Base-by-base conservation (phyloP, 2,888 invertebrate genomes). In the Aleiodes alternator region DNA sequence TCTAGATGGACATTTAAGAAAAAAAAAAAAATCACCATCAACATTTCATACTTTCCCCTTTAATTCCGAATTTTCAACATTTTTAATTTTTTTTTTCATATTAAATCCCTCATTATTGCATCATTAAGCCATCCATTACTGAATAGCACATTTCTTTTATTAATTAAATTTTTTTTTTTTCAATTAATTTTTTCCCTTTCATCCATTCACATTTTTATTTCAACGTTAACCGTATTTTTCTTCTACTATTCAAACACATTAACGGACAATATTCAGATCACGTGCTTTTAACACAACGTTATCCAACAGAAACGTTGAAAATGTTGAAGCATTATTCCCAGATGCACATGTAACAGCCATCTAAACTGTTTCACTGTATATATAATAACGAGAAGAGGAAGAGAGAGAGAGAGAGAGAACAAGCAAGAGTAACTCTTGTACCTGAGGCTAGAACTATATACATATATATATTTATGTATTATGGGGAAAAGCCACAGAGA, bases 251-350 rank as follows among this genome's bases (percentile, higher is more conserved):
- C 11, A 43, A 43, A 8, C 48, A 11, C 48, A 16, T 16, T 43
- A 64, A 43, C 9, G 5, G 11, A 23, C 43, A 29, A 38, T 50
- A 74, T 70, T 69, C 69, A 51, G 61, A 74, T 69, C 69, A 74
- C 69, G 69, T 51, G 51, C 61, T 29, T 29, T 34, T 59, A 64
- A 64, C 64, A 64, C n/a, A 48, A 16, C 8, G 64, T 16, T 43
- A 43, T 48, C 43, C 61, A 61, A 43, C 38, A 38, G 61, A 61
- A 61, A 38, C 38, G 61, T 9, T 34, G 61, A 38, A 61, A 38
- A 61, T 38, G 61, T n/a, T 69, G 61, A 50, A 55, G 57, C 34
- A 56, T 69, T 69, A 56, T 69, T 56, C 69, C 69, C 56, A 38
- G 43, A 55, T 23, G 69, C 55, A 56, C 55, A 38, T 34, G 14